Percentiles rank a stretch among this genome's conserved stretches.
These are phyloP conservation scores for Protonibea diacanthus DNA, from an alignment of 2,797 vertebrate genomes.

Conservation along the genomic window DNA sequence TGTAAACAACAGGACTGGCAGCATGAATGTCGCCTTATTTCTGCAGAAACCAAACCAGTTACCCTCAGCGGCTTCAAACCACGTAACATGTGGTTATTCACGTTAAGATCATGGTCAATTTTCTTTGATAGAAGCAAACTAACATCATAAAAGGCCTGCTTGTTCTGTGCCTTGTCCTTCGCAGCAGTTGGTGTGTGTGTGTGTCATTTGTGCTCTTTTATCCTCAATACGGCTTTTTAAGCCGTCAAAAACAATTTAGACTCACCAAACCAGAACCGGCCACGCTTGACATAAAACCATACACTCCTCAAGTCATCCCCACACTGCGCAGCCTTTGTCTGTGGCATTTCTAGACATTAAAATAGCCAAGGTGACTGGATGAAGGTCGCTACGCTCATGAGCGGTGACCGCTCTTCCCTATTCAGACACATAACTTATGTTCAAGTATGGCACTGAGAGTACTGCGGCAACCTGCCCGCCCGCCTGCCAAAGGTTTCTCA, in stretches of 20 bases:
- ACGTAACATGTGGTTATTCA: not conserved
- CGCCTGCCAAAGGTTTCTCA: conserved; percentile 23
- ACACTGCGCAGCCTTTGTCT: conserved; percentile 45
- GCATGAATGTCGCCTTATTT: conserved; percentile 2
- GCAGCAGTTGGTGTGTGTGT: conserved; percentile 10
- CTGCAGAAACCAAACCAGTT: conserved; percentile 7
- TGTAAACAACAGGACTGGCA: conserved; percentile 25
- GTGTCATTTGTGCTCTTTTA: conserved; percentile 13
- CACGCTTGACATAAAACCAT: conserved; percentile 22
- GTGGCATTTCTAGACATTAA: conserved; percentile 57
- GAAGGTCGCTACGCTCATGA: conserved; percentile 67
- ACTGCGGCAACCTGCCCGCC: conserved; percentile 42
- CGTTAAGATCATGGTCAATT: not conserved
- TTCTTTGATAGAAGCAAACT: conserved; percentile 15
- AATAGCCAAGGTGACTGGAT: conserved; percentile 68
- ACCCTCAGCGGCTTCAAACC: not conserved
- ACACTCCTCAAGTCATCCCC: not conserved
- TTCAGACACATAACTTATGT: conserved; percentile 63
- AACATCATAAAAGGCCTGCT: conserved; percentile 13
- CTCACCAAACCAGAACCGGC: conserved; percentile 22
- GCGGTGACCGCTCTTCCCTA: conserved; percentile 46
- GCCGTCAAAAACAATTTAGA: conserved; percentile 5
- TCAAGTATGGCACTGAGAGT: conserved; percentile 37
- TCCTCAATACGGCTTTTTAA: conserved; percentile 7
- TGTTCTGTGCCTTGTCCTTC: conserved; percentile 25